phyloP scores from a whole-genome alignment of 2,113 vertebrate species.

The Aptenodytes forsteri region DNA sequence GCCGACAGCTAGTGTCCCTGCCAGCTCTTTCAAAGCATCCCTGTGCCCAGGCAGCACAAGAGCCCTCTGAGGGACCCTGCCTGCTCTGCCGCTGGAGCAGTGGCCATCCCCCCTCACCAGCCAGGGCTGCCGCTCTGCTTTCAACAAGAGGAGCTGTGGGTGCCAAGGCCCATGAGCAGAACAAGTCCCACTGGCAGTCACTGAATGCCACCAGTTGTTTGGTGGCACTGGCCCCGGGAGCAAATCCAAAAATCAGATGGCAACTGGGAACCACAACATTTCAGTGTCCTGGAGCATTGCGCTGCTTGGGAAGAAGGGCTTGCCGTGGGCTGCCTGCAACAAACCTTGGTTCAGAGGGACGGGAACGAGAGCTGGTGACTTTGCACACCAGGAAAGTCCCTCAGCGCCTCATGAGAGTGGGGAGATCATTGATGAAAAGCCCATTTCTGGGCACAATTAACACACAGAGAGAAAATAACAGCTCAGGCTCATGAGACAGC shows the following conservation, averaged over 20 bases:
- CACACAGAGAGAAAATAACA: not conserved
- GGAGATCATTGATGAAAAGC: not conserved
- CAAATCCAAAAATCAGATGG: not conserved
- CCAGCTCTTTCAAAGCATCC: not conserved
- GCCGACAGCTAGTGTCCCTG: not conserved
- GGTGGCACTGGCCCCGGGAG: not conserved
- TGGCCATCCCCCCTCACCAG: fast-evolving
- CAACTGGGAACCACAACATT: not conserved
- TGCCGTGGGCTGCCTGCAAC: not conserved
- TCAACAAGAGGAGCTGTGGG: not conserved
- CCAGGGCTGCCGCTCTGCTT: not conserved
- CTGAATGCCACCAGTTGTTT: not conserved
- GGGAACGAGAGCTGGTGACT: not conserved
- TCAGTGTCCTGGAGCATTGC: not conserved
- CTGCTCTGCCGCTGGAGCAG: not conserved
- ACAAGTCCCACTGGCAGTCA: not conserved
- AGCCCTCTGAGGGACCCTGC: not conserved
- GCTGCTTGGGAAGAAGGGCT: not conserved
- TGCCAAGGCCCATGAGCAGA: not conserved
- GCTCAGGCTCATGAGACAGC: not conserved
- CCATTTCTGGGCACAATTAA: not conserved
- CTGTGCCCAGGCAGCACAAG: not conserved
- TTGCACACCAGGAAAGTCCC: not conserved
- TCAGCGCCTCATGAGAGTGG: not conserved
- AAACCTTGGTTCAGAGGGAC: not conserved